Conservation (phyloP, 2,113 vertebrate genomes). For the Sander lucioperca region DNA sequence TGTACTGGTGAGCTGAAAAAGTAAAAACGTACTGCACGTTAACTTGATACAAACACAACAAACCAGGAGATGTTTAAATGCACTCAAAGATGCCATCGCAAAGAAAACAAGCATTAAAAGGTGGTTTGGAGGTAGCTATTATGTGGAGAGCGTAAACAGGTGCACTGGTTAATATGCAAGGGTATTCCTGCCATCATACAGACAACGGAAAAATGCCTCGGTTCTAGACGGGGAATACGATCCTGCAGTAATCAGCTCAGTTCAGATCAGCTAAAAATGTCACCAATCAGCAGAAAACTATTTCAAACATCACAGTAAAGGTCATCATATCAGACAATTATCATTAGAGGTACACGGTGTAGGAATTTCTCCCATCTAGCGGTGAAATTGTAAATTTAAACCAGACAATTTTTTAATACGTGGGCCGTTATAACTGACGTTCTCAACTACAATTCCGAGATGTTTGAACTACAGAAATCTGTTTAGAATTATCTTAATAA, state of each 20-base stretch:
- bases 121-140: too few species aligned
- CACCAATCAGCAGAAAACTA: constrained; percentile 36
- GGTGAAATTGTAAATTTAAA: too few species aligned
- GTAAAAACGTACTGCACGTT: background rate
- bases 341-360: too few species aligned
- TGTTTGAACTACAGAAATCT: too few species aligned
- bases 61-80: background rate
- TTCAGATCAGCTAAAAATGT: constrained; percentile 48
- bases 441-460: too few species aligned
- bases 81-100: background rate
- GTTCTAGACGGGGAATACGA: background rate
- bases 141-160: background rate
- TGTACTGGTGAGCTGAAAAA: constrained; percentile 93
- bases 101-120: background rate
- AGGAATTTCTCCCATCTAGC: too few species aligned
- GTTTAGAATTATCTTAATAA: too few species aligned
- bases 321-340: constrained; percentile 10
- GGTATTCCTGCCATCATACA: background rate
- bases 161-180: background rate
- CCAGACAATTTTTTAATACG: too few species aligned
- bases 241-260: constrained; percentile 13
- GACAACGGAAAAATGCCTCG: background rate
- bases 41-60: background rate
- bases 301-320: constrained; percentile 26
- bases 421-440: too few species aligned